Percentiles rank a stretch among this genome's conserved stretches.
These are phyloP conservation scores for Festucalex cinctus DNA, from an alignment of 2,113 vertebrate species.

Conservation along the genomic window DNA sequence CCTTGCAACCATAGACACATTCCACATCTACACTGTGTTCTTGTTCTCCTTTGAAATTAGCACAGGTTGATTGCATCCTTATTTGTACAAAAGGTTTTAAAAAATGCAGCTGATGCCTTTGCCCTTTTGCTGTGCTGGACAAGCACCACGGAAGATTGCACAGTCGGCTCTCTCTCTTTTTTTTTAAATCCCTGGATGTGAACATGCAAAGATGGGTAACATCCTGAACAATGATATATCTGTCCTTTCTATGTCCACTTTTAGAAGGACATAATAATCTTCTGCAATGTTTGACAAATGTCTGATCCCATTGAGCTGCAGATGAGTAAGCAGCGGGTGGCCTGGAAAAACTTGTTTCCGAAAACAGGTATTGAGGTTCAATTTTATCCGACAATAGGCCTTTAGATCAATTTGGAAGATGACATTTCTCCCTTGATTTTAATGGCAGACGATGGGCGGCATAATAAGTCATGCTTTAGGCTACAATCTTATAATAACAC, in stretches of 20 bases:
- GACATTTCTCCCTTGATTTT: too few relatives aligned
- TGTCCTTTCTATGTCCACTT: slow-evolving; percentile 13
- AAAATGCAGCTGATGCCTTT: not conserved
- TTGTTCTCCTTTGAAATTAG: slow-evolving; percentile 27
- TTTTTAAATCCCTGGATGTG: slow-evolving; percentile 37
- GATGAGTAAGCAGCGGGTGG: slow-evolving; percentile 35
- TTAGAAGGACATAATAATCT: slow-evolving; percentile 24
- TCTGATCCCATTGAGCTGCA: slow-evolving; percentile 48
- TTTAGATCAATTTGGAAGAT: too few relatives aligned
- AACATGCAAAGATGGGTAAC: slow-evolving; percentile 23
- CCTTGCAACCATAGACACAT: not conserved
- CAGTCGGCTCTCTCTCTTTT: slow-evolving; percentile 25
- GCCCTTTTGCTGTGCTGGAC: not conserved
- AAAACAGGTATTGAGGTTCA: not conserved
- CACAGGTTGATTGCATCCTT: slow-evolving; percentile 21
- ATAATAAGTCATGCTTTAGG: too few relatives aligned
- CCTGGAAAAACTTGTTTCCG: slow-evolving; percentile 7
- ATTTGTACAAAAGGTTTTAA: slow-evolving; percentile 8
- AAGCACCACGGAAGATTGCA: slow-evolving; percentile 9
- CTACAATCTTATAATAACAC: too few relatives aligned
- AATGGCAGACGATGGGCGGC: too few relatives aligned
- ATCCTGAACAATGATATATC: slow-evolving; percentile 23
- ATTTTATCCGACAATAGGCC: not conserved
- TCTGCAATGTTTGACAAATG: not conserved
- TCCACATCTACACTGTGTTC: slow-evolving; percentile 29